Base-by-base conservation (phyloP, 2,113 vertebrate genomes). In the Gulo gulo region DNA sequence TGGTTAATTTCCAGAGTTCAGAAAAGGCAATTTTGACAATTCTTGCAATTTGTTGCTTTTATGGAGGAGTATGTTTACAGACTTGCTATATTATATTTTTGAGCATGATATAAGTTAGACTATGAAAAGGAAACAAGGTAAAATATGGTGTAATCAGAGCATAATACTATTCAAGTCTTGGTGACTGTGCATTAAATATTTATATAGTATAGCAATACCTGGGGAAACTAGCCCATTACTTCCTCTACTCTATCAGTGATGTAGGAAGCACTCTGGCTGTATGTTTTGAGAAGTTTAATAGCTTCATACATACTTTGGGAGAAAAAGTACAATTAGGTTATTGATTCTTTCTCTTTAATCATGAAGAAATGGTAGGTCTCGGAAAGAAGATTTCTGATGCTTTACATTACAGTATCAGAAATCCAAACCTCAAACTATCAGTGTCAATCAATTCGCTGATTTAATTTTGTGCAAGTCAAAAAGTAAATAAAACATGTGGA, bases 91-190 rank as follows among this genome's bases (percentile, higher is more conserved):
- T 73, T 94, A 61, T 81, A 88, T 90, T 92, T 78, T 74, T 69
- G 31, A 93, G 59, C 50, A 95, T 83, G 80, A 88, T 96, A 79
- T 59, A 97, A 98, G 95, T 98, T 92, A 90, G 98, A 95, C 31
- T 71, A 71, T 10, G 3, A 81, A 97, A 0, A 97, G 79, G 82
- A 97, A 93, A 91, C 78, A 78, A 97, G 93, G 88, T 81, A 96
- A 76, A 97, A 92, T n/a, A 91, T 31, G 52, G 86, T 88, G 13
- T 65, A 93, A 73, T 71, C 90, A 95, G 36, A 88, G 29, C n/a
- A 65, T 69, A 96, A 98, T 88, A 10, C 21, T 96, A 8, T 95
- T 92, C 55, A 95, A 24, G 36, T 63, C 42, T 87, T 55, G 26
- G 11, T 78, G 82, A 78, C 76, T 96, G n/a, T 63, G 57, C 50